Evolutionary conservation across 2,888 invertebrate species (phyloP).

Genomic region (Latheticus oryzae): DNA sequence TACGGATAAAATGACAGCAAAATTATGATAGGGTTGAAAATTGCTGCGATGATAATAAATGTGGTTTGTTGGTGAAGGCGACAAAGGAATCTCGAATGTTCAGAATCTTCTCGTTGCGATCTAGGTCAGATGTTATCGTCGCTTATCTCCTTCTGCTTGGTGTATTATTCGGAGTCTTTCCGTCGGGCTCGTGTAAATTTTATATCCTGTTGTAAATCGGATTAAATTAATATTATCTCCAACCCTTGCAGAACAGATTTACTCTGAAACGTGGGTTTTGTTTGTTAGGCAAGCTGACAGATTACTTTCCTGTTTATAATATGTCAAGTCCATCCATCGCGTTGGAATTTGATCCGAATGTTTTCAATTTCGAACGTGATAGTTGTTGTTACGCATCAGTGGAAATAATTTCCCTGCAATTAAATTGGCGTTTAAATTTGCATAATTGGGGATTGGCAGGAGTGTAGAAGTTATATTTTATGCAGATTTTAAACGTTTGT

Average conservation of each 20-base stretch:
- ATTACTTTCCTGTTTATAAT: no score
- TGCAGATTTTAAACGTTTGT: conserved; percentile 26
- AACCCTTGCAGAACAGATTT: conserved; percentile 5
- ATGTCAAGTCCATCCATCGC: no score
- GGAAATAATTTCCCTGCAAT: conserved; percentile 20
- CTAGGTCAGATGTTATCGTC: conserved; percentile 41
- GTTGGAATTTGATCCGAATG: no score
- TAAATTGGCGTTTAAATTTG: conserved; percentile 24
- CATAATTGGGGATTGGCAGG: conserved; percentile 13
- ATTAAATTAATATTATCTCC: conserved; percentile 25
- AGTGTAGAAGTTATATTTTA: conserved; percentile 8
- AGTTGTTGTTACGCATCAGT: conserved; percentile 3
- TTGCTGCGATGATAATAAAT: conserved; percentile 13
- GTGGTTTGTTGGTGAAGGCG: conserved; percentile 4
- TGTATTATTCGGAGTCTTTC: conserved; percentile 16
- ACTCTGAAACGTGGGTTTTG: not conserved
- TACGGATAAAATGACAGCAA: not conserved
- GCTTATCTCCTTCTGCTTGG: conserved; percentile 31
- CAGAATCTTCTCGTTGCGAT: conserved; percentile 8
- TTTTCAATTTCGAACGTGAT: not conserved
- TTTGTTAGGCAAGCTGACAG: conserved; percentile 1
- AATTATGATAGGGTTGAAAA: conserved; percentile 9
- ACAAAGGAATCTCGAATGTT: conserved; percentile 11
- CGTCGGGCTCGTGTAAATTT: conserved; percentile 19
- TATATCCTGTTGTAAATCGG: conserved; percentile 28